phyloP scores from a whole-genome alignment of 2,888 invertebrate species.

The Scaptomyza caliginosa region DNA sequence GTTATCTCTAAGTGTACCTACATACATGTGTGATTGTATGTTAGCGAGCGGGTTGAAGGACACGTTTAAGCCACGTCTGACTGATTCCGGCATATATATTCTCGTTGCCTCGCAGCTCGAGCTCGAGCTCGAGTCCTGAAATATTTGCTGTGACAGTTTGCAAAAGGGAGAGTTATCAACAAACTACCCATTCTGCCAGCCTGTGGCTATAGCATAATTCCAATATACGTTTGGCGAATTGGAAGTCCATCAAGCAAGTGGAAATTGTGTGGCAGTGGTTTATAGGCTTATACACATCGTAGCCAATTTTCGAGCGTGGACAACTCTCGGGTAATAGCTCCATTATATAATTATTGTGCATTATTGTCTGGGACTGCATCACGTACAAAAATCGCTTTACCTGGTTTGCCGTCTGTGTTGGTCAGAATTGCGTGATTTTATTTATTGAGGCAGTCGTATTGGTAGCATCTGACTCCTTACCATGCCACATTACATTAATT shows the following conservation, averaged over 20 bases:
- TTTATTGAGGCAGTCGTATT: conserved; percentile 12
- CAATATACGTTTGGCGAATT: conserved; percentile 57
- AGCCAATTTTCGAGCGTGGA: conserved; percentile 55
- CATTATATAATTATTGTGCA: conserved; percentile 76
- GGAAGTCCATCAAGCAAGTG: conserved; percentile 66
- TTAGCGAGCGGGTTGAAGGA: conserved; percentile 47
- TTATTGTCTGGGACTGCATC: conserved; percentile 60
- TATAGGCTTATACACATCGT: conserved; percentile 50
- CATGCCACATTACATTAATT: conserved; percentile 63
- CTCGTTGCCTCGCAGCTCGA: conserved; percentile 14
- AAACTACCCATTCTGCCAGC: not conserved
- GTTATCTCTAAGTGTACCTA: not conserved
- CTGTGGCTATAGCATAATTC: conserved; percentile 35
- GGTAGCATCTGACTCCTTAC: conserved; percentile 40
- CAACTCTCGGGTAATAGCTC: conserved; percentile 61
- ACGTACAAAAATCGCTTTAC: conserved; percentile 22
- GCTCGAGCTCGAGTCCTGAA: conserved; percentile 19
- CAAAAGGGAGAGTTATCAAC: not conserved
- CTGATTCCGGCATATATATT: conserved; percentile 40
- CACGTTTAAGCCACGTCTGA: conserved; percentile 55
- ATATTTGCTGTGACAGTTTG: conserved; percentile 69
- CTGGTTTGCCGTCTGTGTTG: conserved; percentile 19
- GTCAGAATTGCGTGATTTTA: conserved; percentile 38
- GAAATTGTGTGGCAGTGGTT: conserved; percentile 62
- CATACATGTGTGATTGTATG: conserved; percentile 13